Conservation (phyloP, 2,113 vertebrate genomes). For the Myanophis thanlyinensis region DNA sequence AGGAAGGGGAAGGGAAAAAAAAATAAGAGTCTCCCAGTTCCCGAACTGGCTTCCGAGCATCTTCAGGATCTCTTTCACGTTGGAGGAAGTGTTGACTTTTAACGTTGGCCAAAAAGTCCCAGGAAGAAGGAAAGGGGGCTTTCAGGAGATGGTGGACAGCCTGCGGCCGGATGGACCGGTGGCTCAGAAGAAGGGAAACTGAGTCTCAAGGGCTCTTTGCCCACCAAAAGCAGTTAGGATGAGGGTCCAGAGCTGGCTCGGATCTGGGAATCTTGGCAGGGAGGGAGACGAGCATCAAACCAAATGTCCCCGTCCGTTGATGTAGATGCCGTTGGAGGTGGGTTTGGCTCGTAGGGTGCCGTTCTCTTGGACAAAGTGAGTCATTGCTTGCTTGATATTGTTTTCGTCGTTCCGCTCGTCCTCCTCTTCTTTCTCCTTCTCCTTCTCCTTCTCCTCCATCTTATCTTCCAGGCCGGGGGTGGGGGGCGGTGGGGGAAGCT, state of each 20-base stretch:
- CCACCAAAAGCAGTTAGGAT: not conserved
- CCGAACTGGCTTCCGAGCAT: not conserved
- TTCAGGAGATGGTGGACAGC: not conserved
- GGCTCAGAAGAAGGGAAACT: not conserved
- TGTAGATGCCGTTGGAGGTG: constrained; percentile 80
- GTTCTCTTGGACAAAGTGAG: constrained; percentile 84
- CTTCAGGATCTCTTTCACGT: not conserved
- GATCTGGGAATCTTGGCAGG: constrained; percentile 2
- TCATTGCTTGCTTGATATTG: constrained; percentile 79
- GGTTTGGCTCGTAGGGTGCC: constrained; percentile 81
- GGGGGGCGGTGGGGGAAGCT: constrained; percentile 65
- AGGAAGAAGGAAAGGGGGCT: not conserved
- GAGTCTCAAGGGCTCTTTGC: not conserved
- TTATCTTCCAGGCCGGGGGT: constrained; percentile 58
- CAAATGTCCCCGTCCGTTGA: constrained; percentile 79
- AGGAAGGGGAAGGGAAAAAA: fast-evolving
- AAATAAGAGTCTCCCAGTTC: not conserved
- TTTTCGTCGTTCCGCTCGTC: constrained; percentile 62
- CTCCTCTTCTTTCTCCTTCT: constrained; percentile 58
- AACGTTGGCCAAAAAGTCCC: too few species aligned
- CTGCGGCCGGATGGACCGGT: not conserved
- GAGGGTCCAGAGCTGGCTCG: not conserved
- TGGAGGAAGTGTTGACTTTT: not conserved
- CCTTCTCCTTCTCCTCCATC: constrained; percentile 1
- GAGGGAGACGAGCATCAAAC: constrained; percentile 66